These are phyloP conservation scores for Tetraneura akinire DNA, from an alignment of 1,140 invertebrate genomes.

Conservation along the genomic window DNA sequence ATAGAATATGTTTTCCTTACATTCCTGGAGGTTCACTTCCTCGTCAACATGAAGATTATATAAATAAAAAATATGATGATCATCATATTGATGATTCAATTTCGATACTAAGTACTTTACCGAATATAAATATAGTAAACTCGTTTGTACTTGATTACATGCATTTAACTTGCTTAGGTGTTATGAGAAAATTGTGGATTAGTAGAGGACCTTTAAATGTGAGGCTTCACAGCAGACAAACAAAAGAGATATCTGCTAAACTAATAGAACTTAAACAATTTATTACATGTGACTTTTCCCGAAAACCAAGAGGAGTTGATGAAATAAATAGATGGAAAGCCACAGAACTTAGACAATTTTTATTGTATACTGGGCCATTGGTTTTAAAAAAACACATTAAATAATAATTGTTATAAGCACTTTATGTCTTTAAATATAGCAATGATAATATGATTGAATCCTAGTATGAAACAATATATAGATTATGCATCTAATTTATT, in stretches of 20 bases:
- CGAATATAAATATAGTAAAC: background rate
- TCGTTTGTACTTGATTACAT: no score
- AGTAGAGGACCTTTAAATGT: no score
- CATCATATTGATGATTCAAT: background rate
- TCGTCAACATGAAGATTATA: background rate
- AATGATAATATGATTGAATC: background rate
- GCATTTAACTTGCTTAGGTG: no score
- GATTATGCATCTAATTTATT: background rate
- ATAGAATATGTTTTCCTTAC: background rate
- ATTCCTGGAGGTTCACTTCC: background rate
- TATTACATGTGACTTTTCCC: no score
- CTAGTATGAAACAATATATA: background rate
- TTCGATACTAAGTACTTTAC: background rate
- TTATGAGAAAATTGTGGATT: no score
- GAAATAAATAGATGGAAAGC: background rate
- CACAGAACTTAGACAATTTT: background rate
- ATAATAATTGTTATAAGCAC: background rate
- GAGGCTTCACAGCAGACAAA: no score
- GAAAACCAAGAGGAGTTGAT: no score
- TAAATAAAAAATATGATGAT: background rate
- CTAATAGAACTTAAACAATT: no score
- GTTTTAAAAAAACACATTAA: background rate
- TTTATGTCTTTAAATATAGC: background rate
- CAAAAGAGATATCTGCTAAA: no score
- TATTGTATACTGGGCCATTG: background rate